Conservation (phyloP, 2,797 vertebrate species). For the Sphenopsis melanotis region DNA sequence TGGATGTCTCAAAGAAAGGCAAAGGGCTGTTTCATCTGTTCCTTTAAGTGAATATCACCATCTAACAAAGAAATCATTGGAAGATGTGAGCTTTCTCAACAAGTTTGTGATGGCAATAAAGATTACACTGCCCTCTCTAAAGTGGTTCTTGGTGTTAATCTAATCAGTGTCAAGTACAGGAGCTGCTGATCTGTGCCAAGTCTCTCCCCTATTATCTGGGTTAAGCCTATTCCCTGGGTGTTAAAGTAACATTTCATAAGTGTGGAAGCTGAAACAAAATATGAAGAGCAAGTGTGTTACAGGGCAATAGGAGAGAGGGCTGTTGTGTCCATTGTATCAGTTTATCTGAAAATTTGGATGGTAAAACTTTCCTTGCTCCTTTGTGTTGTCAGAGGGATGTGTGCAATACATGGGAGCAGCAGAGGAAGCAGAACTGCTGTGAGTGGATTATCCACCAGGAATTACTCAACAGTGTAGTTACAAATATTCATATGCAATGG, state of each 20-base stretch:
- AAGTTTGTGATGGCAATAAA: not conserved
- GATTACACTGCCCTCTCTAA: not conserved
- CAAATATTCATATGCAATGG: not conserved
- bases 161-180: not conserved
- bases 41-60: not conserved
- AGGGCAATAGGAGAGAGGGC: not conserved
- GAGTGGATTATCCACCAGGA: not conserved
- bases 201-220: not conserved
- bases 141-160: not conserved
- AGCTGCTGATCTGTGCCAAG: not conserved
- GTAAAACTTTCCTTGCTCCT: fast-evolving
- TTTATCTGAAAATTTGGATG: not conserved
- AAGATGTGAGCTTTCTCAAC: not conserved
- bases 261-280: not conserved
- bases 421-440: not conserved
- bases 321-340: not conserved
- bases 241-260: not conserved
- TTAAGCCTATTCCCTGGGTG: not conserved
- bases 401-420: not conserved
- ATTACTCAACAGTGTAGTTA: not conserved
- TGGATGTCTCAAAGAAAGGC: not conserved
- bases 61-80: not conserved
- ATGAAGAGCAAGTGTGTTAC: not conserved
- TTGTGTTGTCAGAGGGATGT: not conserved
- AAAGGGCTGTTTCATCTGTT: not conserved